Evolutionary conservation across 92 coral and sea anemone genomes (phyloP), one percentile per base, ranked within the genome.

Genomic region (Epizoanthus stellaris): DNA sequence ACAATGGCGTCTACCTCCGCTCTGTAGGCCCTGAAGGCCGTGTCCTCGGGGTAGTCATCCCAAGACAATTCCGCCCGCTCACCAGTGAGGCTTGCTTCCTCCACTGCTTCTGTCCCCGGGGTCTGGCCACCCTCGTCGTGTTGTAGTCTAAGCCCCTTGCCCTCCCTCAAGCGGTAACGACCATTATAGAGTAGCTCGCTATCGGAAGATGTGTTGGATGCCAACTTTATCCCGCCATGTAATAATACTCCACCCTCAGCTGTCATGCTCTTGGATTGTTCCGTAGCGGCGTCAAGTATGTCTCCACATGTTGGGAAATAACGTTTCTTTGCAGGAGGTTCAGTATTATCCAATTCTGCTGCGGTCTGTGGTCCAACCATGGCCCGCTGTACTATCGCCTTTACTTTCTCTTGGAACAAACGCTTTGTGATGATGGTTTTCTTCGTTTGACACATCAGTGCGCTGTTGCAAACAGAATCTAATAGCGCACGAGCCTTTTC

Each of bases 21-120:
- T 54, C 77, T 89, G 84, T 92, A 94, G 59, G 67, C 76, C 47
- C 73, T 72, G 67, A 90, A 94, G 17, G 98, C 94, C 1, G 59
- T 61, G 16, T 90, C 93, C 40, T 91, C 88, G 5, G 91, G 95
- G 43, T 87, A 92, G 59, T 90, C 47, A 57, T 94, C 98, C 98
- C 98, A 94, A 5, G 98, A 88, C 84, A 94, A 79, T 62, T 88
- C 94, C 42, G 58, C 75, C 57, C 72, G 81, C n/a, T 80, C 68
- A 56, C 17, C 23, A 69, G 53, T 25, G 19, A 1, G 3, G 15
- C 67, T 54, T 23, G 87, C 61, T 17, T 81, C 90, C 34, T 59
- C 80, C 21, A 63, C 88, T 14, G 61, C 70, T 21, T 52, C 79
- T 12, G 16, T 71, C 53, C 63, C 89, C 14, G 69, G 76, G 3